These are phyloP conservation scores for Dasysyrphus albostriatus DNA, from an alignment of 2,888 invertebrate genomes.

Conservation along the genomic window DNA sequence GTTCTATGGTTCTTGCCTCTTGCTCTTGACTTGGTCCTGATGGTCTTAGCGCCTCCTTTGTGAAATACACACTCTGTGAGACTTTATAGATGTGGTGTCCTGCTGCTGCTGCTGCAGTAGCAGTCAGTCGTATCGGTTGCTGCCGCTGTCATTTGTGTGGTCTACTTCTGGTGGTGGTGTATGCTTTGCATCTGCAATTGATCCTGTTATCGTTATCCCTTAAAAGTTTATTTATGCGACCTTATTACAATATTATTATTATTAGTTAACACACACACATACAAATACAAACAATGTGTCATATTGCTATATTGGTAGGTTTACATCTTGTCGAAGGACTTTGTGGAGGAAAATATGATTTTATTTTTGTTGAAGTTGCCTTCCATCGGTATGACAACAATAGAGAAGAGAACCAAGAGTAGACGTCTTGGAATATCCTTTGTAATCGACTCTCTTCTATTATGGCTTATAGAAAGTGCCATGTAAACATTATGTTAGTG, in stretches of 20 bases:
- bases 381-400: slow-evolving; percentile 30
- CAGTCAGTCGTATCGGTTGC: slow-evolving; percentile 37
- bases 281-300: slow-evolving; percentile 18
- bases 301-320: slow-evolving; percentile 2
- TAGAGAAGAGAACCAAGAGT: slow-evolving; percentile 5
- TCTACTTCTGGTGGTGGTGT: slow-evolving; percentile 62
- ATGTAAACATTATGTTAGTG: slow-evolving; percentile 63
- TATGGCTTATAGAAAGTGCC: slow-evolving; percentile 64
- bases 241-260: slow-evolving; percentile 76
- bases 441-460: slow-evolving; percentile 59
- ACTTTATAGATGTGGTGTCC: slow-evolving; percentile 30
- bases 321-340: neutral
- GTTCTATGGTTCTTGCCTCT: neutral
- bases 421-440: slow-evolving; percentile 44
- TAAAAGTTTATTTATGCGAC: slow-evolving; percentile 71
- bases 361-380: slow-evolving; percentile 27
- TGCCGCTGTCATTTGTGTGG: slow-evolving; percentile 68
- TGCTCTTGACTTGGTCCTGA: neutral
- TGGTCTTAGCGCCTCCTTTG: slow-evolving; percentile 51
- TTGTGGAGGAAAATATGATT: slow-evolving; percentile 4
- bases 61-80: slow-evolving; percentile 46
- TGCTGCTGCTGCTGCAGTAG: slow-evolving; percentile 26
- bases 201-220: slow-evolving; percentile 75
- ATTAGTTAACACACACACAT: slow-evolving; percentile 56
- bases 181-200: slow-evolving; percentile 72